Evolutionary conservation across 1,140 invertebrate species (phyloP).

Genomic region (Leptinotarsa defecta): DNA sequence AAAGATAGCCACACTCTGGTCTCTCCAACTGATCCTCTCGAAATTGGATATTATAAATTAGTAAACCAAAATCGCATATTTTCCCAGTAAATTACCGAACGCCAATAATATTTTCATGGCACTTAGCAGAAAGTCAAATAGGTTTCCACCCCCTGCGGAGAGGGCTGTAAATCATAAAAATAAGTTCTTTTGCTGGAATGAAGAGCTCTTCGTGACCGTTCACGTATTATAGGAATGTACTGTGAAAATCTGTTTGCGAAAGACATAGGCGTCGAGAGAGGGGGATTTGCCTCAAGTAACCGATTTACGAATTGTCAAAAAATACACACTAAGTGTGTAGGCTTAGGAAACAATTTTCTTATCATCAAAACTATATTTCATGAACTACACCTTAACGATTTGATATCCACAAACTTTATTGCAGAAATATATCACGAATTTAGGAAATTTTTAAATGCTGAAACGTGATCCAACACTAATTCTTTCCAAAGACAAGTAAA

Average conservation of each 20-base stretch:
- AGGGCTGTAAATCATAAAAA: neutral
- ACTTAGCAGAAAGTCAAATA: constrained; percentile 6
- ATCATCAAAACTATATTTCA: no score
- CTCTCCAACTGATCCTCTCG: neutral
- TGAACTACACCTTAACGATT: no score
- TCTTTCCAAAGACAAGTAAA: no score
- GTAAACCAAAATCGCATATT: neutral
- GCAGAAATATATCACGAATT: no score
- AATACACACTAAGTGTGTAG: no score
- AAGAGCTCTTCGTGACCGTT: neutral
- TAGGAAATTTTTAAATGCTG: no score
- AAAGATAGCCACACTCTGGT: neutral
- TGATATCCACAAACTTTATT: no score
- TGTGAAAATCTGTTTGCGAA: neutral
- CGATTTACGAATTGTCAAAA: no score
- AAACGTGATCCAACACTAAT: no score
- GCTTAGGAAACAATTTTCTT: no score
- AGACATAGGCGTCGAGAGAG: neutral
- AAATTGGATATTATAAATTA: neutral
- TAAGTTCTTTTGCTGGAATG: neutral
- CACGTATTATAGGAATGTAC: neutral
- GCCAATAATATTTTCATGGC: constrained; percentile 3
- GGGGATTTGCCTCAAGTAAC: no score
- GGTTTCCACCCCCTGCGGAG: neutral
- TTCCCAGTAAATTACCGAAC: neutral